These are phyloP conservation scores for Ariolimax columbianus DNA, from an alignment of 2,888 invertebrate genomes.

Conservation along the genomic window DNA sequence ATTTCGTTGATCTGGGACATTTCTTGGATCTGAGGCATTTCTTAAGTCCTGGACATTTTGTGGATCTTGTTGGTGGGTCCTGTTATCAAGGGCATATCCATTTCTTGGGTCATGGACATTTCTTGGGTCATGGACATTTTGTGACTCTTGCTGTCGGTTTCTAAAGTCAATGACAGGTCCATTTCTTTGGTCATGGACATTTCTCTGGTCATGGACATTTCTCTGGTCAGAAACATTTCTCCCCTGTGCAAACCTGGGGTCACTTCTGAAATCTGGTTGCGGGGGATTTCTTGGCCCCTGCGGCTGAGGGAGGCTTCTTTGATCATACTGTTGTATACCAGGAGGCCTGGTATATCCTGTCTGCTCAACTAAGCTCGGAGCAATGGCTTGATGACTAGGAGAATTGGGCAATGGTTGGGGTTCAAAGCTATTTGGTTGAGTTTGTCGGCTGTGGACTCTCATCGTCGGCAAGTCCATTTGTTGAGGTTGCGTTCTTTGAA, in stretches of 20 bases:
- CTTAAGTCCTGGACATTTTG: slow-evolving; percentile 31
- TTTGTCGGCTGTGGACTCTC: slow-evolving; percentile 64
- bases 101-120: slow-evolving; percentile 36
- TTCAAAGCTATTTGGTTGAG: slow-evolving; percentile 65
- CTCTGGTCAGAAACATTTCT: slow-evolving; percentile 27
- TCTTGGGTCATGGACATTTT: slow-evolving; percentile 30
- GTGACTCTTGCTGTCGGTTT: slow-evolving; percentile 1
- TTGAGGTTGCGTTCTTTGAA: slow-evolving; percentile 62
- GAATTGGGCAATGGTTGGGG: not conserved
- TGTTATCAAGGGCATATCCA: no score
- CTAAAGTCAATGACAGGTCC: not conserved
- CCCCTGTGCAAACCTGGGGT: slow-evolving; percentile 24
- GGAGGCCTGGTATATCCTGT: not conserved
- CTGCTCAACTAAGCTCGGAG: slow-evolving; percentile 30
- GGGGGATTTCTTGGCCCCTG: not conserved
- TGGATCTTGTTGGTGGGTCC: slow-evolving; percentile 18
- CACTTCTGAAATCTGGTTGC: slow-evolving; percentile 31
- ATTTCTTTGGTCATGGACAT: slow-evolving; percentile 9
- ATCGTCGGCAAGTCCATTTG: slow-evolving; percentile 66
- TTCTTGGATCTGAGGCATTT: slow-evolving; percentile 43
- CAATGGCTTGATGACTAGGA: not conserved
- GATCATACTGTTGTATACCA: slow-evolving; percentile 1
- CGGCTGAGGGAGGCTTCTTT: not conserved
- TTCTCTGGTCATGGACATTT: not conserved
- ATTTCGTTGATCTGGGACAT: no score